Conservation (phyloP, 2,797 vertebrate species). For the Oryzias sinensis region DNA sequence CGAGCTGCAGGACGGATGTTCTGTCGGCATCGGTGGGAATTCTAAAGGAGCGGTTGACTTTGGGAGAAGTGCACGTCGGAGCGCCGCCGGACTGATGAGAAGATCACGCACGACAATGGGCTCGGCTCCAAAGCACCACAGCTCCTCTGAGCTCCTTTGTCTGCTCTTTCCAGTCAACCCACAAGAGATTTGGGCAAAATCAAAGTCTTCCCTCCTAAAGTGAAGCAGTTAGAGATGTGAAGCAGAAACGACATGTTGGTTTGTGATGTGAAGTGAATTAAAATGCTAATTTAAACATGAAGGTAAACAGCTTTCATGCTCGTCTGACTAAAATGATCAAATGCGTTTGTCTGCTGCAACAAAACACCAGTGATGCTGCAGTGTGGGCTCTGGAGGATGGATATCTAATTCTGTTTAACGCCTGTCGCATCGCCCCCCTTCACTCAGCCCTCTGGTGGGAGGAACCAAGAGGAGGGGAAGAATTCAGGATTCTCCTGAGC, state of each 20-base stretch:
- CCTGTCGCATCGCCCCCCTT: background rate
- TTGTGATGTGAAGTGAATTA: background rate
- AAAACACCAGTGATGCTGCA: background rate
- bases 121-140: no score
- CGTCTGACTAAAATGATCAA: background rate
- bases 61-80: no score
- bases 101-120: no score
- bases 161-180: no score
- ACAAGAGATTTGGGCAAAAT: no score
- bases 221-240: background rate
- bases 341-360: background rate
- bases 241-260: background rate
- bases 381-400: background rate
- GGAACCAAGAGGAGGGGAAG: background rate
- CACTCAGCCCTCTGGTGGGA: background rate
- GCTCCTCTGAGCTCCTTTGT: no score
- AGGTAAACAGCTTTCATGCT: background rate
- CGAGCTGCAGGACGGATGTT: no score
- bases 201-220: no score
- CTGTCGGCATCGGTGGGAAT: no score
- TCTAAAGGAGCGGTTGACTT: no score
- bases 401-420: background rate
- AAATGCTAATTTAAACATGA: background rate
- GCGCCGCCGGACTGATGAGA: no score
- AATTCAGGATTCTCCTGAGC: background rate